Evolutionary conservation across 1,140 invertebrate species (phyloP), one percentile per base, ranked within the genome.

Genomic region (Lordiphosa mommai): DNA sequence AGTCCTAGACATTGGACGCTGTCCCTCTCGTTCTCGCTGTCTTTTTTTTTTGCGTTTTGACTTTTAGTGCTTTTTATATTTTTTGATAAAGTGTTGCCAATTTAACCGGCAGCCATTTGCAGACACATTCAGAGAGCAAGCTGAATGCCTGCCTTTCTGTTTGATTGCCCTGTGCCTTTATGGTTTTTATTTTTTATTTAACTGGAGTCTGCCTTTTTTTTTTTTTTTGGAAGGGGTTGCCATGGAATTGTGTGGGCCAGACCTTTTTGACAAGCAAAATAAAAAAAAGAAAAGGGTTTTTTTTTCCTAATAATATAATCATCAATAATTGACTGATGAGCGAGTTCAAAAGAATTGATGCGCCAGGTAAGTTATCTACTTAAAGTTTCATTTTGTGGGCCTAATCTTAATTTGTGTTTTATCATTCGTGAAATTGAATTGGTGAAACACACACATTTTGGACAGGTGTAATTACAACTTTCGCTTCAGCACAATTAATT

Each of bases 41-140:
- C n/a, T n/a, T n/a, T 49, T 49, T 36, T 61, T 80, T 53, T 61
- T 51, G 71, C 71, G 60, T 76, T 73, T 73, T 84, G 77, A 84
- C 77, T 84, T 77, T 84, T 84, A 77, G 72, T 84, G 68, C 63
- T 77, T 84, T 82, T 84, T 77, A 77, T 84, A 77, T 84, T 84
- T 82, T 84, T 84, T 84, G 79, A 84, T 84, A 84, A 84, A 84
- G 77, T 84, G 77, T 84, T 84, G 77, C 77, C 77, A 84, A 84
- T 84, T 84, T 84, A 84, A 77, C 77, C 63, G 72, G 63, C 79
- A 84, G 77, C 77, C 77, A 84, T 84, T 84, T 84, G 63, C 77
- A 60, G 47, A 47, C 43, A 34, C 46, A 57, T 29, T 30, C 23
- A 56, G 27, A 41, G 8, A 56, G 8, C 3, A 50, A 7, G 46